phyloP scores from a whole-genome alignment of 2,797 vertebrate species.

The Chelon labrosus region DNA sequence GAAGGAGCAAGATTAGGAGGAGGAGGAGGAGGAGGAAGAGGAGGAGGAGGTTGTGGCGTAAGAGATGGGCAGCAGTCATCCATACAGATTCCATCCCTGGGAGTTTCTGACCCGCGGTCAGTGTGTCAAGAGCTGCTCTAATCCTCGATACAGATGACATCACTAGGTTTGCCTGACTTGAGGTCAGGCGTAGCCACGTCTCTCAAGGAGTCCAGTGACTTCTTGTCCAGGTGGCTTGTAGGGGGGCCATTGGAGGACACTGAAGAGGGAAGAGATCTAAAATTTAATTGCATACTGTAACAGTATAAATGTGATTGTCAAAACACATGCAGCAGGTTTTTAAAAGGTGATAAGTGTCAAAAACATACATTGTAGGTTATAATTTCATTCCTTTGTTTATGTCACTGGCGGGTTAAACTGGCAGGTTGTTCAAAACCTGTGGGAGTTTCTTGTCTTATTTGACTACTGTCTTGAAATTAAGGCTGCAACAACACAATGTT shows the following conservation, averaged over 20 bases:
- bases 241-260: slow-evolving; percentile 86
- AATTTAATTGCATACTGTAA: background rate
- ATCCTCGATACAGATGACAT: slow-evolving; percentile 87
- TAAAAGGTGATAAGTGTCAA: slow-evolving; percentile 10
- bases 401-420: background rate
- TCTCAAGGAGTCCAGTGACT: slow-evolving; percentile 83
- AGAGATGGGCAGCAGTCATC: slow-evolving; percentile 71
- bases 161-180: slow-evolving; percentile 82
- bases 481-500: too few species aligned
- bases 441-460: too few species aligned
- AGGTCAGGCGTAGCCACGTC: slow-evolving; percentile 83
- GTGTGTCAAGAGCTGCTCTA: slow-evolving; percentile 65
- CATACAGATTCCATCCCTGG: slow-evolving; percentile 74
- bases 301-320: background rate
- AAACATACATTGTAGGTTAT: background rate
- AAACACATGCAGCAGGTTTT: background rate
- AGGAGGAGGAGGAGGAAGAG: slow-evolving; percentile 35
- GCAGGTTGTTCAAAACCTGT: slow-evolving; percentile 9
- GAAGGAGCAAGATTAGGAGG: slow-evolving; percentile 22
- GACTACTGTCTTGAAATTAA: too few species aligned
- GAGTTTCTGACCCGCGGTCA: slow-evolving; percentile 81
- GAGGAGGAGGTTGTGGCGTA: slow-evolving; percentile 38
- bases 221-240: slow-evolving; percentile 86
- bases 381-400: background rate
- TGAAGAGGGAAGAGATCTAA: slow-evolving; percentile 52